These are phyloP conservation scores for Camponotus pennsylvanicus DNA, from an alignment of 1,140 invertebrate species.

Conservation along the genomic window DNA sequence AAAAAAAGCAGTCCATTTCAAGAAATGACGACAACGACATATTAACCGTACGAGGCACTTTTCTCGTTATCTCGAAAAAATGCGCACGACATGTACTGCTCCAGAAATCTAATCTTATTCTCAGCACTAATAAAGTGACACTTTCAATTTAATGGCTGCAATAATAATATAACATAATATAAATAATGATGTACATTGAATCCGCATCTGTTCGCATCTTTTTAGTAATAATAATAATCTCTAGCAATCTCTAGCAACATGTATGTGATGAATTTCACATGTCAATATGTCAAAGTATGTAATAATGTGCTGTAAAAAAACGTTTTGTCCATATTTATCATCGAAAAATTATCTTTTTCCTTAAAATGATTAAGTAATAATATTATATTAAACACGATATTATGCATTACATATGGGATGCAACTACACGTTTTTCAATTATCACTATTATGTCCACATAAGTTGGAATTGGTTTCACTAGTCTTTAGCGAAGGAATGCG, in stretches of 20 bases:
- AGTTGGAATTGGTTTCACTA: neutral
- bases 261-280: neutral
- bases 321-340: neutral
- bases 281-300: neutral
- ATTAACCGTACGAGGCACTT: slow-evolving; percentile 69
- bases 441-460: neutral
- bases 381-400: neutral
- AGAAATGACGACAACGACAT: slow-evolving; percentile 43
- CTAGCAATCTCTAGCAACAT: too few relatives aligned
- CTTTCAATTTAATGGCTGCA: slow-evolving; percentile 11
- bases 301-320: neutral
- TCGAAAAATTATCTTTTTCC: neutral
- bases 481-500: slow-evolving; percentile 16
- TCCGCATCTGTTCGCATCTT: neutral
- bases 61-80: slow-evolving; percentile 56
- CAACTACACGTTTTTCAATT: slow-evolving; percentile 4
- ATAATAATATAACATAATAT: neutral
- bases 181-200: neutral
- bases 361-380: neutral
- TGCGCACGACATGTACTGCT: slow-evolving; percentile 64
- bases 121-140: neutral
- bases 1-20: slow-evolving; percentile 64
- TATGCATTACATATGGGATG: neutral
- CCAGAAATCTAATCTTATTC: slow-evolving; percentile 68
- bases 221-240: neutral